Evolutionary conservation across 64 coral and sea anemone genomes (phyloP), one percentile per base, ranked within the genome.

Genomic region (Pachyseris speciosa): DNA sequence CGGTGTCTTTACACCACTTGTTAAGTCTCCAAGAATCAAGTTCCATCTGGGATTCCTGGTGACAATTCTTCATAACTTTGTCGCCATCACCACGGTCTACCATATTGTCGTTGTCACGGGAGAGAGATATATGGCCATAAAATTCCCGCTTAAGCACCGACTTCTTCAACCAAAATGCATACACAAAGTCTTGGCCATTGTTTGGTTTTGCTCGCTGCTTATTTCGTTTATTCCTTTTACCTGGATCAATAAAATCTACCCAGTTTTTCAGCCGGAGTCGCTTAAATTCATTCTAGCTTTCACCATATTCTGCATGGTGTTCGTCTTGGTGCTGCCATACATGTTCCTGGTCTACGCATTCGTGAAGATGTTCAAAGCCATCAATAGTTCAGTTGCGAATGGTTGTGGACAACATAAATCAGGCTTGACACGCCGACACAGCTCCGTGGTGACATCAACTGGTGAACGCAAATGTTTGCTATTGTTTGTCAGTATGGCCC

Each of bases 61-160:
- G 16, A 59, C 50, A 37, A 50, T 80, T 80, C 48, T 80, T 80
- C 75, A 80, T 50, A 60, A 60, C 75, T 80, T 80, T 58, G 32
- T 80, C 24, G 75, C 75, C 17, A 80, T 80, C 16, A 16, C 16
- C 7, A n/a, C 75, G 32, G 75, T 80, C 9, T 80, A 58, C 50
- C 75, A 80, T 17, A 57, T 80, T 1, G 50, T 80, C 16, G 51
- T 60, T 80, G 30, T 80, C 17, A 80, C 75, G 15, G 75, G 29
- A 36, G 75, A 80, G 7, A 49, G 75, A 22, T 80, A 80, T 29
- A 17, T 80, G 75, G 75, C 75, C 15, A 80, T 80, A 11, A 80
- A 60, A 80, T 80, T 59, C 9, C 75, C 75, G 20, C 49, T 80
- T 17, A 80, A 80, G 37, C 75, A 80, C 20, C 75, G 30, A 2